Evolutionary conservation across 2,113 vertebrate species (phyloP), one percentile per base, ranked within the genome.

Genomic region (Ptyas mucosa): DNA sequence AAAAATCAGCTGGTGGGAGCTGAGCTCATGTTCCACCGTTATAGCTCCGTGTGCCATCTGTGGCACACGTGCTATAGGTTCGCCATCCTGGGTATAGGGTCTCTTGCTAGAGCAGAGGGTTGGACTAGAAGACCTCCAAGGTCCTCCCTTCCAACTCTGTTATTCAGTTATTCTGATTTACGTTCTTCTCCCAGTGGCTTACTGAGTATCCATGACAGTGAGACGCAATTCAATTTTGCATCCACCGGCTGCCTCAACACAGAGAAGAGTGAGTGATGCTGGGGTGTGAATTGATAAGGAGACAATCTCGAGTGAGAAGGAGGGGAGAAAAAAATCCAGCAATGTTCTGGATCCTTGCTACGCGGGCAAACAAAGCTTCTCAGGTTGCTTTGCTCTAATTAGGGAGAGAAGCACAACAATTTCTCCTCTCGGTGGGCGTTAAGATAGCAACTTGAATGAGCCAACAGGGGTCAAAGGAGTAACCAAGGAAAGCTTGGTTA

Each of bases 151-250:
- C 26, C 26, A 29, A 14, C 11, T n/a, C 26, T 21, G 57, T 58
- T 58, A 58, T 58, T 58, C 26, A n/a, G 11, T n/a, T 64, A n/a
- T 69, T n/a, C 61, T 14, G 93, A 93, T 91, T 91, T 5, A 0
- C 10, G 93, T 90, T 88, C 8, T 0, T 86, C 92, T 12, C 0
- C 0, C 0, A 52, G 90, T 0, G 8, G 94, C 87, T 85, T 0
- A 0, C 34, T 9, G 52, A 52, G 90, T 94, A 93, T 86, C 54
- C 93, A 94, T 3, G 88, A 57, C 5, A 88, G 93, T 29, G 12
- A 49, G 2, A 87, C 43, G 0, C 0, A 57, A 52, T 89, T 89
- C 89, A 21, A 53, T 88, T 58, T 29, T 15, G 58, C n/a, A 88
- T 88, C 14, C 87, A 89, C 34, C 39, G 75, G 91, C 34, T 89